Evolutionary conservation across 2,113 vertebrate genomes (phyloP), one percentile per base, ranked within the genome.

Genomic region (Gavia stellata): DNA sequence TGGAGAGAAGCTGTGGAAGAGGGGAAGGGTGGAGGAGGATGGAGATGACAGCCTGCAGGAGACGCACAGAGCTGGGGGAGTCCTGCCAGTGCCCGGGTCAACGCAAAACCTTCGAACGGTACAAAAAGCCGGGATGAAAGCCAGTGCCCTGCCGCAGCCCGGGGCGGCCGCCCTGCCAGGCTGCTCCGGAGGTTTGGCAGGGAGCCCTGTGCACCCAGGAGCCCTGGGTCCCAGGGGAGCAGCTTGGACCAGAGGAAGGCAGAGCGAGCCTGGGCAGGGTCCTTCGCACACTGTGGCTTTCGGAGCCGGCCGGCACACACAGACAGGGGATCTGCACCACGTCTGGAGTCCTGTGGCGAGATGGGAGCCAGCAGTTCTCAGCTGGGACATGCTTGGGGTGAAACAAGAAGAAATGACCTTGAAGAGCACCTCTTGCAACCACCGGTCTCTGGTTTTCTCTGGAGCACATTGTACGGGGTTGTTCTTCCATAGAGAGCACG

Each of bases 281-380:
- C 29, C 38, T 65, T 58, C 17, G 49, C 50, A n/a, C 23, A 16
- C 44, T 19, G 36, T 29, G n/a, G 65, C 50, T 65, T 79, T 65
- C 1, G 4, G 36, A 33, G 25, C 55, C 1, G 1, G 8, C 26
- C 2, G 3, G 21, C 49, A 42, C 12, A 17, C 7, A 4, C 34
- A 18, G 63, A 19, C 18, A 14, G 26, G 42, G 12, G 14, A 9
- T 61, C 61, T 52, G 17, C 50, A 17, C 17, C 44, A 34, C 1
- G 1, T 38, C 73, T 72, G 66, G 25, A 65, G 28, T 38, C 52
- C 44, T 40, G 38, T 24, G 50, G 23, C 0, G 2, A 80, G 50
- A 45, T 31, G 28, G 24, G 36, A 59, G 25, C 24, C 52, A 52
- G 14, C 13, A 11, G 40, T 65, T 72, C 40, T 84, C 40, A 78